Conservation (phyloP, 2,797 vertebrate genomes). For the Glyptemys insculpta region DNA sequence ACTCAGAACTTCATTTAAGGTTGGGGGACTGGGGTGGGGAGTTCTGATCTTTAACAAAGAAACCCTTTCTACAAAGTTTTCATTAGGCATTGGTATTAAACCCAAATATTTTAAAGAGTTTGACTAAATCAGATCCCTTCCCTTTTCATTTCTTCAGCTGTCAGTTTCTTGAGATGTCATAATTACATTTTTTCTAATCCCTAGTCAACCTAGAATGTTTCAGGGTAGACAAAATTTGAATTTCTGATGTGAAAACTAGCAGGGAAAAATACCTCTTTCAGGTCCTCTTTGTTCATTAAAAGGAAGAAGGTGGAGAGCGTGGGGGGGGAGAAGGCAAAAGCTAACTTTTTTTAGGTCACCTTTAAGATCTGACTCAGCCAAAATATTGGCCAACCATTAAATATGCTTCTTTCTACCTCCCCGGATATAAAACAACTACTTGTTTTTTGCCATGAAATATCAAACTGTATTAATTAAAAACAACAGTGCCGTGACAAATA, state of each 20-base stretch:
- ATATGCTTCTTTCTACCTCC: neutral
- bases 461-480: neutral
- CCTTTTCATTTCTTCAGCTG: neutral
- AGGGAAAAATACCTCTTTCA: rapidly evolving
- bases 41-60: neutral
- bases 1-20: neutral
- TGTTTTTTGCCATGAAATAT: neutral
- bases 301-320: neutral
- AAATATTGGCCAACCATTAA: neutral
- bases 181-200: neutral
- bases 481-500: neutral
- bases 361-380: neutral
- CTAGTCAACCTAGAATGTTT: neutral
- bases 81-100: neutral
- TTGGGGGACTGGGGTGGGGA: neutral
- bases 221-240: neutral
- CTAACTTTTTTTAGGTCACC: neutral
- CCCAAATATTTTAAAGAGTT: neutral
- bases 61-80: neutral
- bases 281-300: neutral
- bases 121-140: neutral
- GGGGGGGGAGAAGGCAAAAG: rapidly evolving
- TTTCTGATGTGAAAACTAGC: neutral
- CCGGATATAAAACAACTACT: neutral
- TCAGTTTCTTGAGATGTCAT: neutral